These are phyloP conservation scores for Peromyscus californicus DNA, from an alignment of 2,113 vertebrate species.

Conservation along the genomic window DNA sequence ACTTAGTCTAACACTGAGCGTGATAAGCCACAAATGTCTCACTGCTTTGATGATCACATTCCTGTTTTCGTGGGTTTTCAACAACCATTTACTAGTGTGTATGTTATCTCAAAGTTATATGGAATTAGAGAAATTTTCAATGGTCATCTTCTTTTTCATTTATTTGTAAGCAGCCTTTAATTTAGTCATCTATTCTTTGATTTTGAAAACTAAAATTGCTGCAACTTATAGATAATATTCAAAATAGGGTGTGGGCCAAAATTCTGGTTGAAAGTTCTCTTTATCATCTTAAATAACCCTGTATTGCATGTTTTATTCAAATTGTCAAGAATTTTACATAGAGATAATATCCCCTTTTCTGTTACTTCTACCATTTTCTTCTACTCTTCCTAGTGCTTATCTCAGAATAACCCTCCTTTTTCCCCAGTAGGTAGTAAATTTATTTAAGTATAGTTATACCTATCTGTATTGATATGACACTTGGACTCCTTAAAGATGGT, in stretches of 20 bases:
- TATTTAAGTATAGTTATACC: conserved; percentile 40
- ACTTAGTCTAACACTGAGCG: not conserved
- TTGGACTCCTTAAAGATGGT: conserved; percentile 36
- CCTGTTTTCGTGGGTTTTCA: not conserved
- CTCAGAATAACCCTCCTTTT: not conserved
- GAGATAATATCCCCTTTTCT: not conserved
- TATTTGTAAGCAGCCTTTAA: not conserved
- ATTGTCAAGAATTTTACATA: not conserved
- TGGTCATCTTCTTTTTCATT: not conserved
- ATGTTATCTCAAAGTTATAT: not conserved
- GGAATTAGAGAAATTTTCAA: not conserved
- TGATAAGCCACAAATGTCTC: conserved; percentile 30
- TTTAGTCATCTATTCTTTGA: not conserved
- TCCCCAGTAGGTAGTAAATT: not conserved
- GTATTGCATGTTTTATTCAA: conserved; percentile 1
- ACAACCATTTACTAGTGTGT: not conserved
- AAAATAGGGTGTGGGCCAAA: not conserved
- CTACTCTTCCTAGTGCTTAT: not conserved
- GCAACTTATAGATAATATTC: not conserved
- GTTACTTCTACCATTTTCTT: not conserved
- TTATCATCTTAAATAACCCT: not conserved
- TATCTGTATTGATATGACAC: conserved; percentile 2
- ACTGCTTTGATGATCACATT: conserved; percentile 32
- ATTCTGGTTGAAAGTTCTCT: not conserved
- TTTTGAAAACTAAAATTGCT: not conserved